Percentiles rank a stretch among this genome's conserved stretches.
Conservation (phyloP, 35 echinoderm and acorn worm genomes). For the Anneissia japonica region DNA sequence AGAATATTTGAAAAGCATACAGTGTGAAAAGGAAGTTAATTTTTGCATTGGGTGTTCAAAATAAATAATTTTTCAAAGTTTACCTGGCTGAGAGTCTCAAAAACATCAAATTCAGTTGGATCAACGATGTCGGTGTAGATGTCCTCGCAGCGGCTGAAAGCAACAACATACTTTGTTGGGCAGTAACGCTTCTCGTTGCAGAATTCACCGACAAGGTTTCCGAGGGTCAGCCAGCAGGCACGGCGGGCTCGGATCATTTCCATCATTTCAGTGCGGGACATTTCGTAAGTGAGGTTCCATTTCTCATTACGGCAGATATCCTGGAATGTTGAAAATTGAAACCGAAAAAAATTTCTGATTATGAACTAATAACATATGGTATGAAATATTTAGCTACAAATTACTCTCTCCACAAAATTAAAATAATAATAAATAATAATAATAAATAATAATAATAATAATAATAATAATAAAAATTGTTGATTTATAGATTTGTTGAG, state of each 20-base stretch:
- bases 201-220: conserved; percentile 6
- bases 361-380: too few species aligned
- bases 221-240: conserved; percentile 19
- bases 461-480: too few species aligned
- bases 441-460: too few species aligned
- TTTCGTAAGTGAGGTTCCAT: neutral
- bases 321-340: neutral
- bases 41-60: too few species aligned
- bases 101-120: neutral
- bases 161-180: conserved; percentile 6
- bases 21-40: too few species aligned
- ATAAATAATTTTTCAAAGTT: too few species aligned
- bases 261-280: conserved; percentile 5
- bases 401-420: too few species aligned
- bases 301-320: conserved; percentile 18
- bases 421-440: too few species aligned
- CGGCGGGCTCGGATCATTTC: neutral
- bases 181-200: conserved; percentile 12
- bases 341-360: too few species aligned
- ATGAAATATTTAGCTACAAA: too few species aligned
- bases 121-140: neutral
- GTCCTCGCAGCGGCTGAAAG: conserved; percentile 22
- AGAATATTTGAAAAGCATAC: too few species aligned
- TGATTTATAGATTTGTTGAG: too few species aligned
- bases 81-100: neutral